These are phyloP conservation scores for Cyanistes caeruleus DNA, from an alignment of 2,113 vertebrate species.

Conservation along the genomic window DNA sequence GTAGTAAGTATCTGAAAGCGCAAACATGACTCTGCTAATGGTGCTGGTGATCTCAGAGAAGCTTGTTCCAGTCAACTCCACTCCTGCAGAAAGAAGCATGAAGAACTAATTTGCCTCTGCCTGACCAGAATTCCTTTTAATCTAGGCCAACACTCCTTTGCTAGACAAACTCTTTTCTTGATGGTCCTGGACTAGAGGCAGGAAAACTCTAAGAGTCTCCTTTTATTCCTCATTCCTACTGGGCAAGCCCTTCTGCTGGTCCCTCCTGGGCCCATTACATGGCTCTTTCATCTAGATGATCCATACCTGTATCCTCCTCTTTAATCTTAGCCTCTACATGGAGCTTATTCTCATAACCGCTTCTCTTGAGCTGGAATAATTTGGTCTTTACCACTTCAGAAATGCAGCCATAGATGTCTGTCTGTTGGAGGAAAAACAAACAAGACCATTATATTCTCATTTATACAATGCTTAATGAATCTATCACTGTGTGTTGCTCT, in stretches of 20 bases:
- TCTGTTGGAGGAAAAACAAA: conserved; percentile 54
- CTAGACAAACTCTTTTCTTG: not conserved
- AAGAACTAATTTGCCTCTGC: not conserved
- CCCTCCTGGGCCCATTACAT: not conserved
- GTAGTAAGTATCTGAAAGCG: conserved; percentile 54
- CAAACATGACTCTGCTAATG: conserved; percentile 69
- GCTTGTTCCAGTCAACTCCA: conserved; percentile 61
- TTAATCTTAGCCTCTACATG: conserved; percentile 69
- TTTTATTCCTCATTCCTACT: not conserved
- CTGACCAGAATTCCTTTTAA: not conserved
- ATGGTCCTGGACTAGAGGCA: not conserved
- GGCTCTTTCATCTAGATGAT: not conserved
- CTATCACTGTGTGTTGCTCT: not conserved
- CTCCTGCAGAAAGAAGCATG: conserved; percentile 46
- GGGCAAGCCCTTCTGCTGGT: not conserved
- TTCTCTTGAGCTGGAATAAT: conserved; percentile 74
- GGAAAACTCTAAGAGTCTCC: not conserved
- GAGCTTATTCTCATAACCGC: conserved; percentile 70
- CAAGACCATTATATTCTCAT: not conserved
- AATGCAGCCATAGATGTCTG: conserved; percentile 72
- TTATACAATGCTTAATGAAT: not conserved
- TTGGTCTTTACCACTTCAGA: conserved; percentile 72
- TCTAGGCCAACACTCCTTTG: not conserved
- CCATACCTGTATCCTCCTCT: conserved; percentile 78
- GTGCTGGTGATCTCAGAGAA: conserved; percentile 62